A percentile compares a stretch with the other conserved stretches of the same genome.
These are phyloP conservation scores for Anguilla anguilla DNA, from an alignment of 2,797 vertebrate genomes.

Conservation along the genomic window DNA sequence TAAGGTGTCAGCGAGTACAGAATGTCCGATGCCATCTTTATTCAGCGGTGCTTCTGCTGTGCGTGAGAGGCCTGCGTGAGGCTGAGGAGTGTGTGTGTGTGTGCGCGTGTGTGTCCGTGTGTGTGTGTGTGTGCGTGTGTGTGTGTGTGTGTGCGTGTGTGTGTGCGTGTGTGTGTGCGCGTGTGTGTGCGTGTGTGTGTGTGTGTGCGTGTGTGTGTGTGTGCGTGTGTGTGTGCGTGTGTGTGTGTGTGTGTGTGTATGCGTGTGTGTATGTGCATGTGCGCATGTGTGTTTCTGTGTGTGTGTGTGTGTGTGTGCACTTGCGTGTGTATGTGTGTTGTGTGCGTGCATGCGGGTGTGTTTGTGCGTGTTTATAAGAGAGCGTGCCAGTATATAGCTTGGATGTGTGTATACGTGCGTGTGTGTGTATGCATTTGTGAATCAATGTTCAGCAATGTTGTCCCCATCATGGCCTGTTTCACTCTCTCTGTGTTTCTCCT, in stretches of 20 bases:
- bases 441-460: conserved; percentile 38
- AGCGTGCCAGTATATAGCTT: conserved; percentile 29
- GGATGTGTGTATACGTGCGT: conserved; percentile 25
- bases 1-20: conserved; percentile 43
- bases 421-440: conserved; percentile 8
- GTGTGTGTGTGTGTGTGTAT: too few relatives aligned
- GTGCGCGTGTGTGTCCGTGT: conserved; percentile 38
- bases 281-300: too few relatives aligned
- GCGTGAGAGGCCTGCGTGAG: conserved; percentile 28
- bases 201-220: neutral
- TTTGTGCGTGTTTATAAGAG: conserved; percentile 35
- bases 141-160: conserved; percentile 35
- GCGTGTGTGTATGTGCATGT: too few relatives aligned
- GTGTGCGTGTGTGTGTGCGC: neutral
- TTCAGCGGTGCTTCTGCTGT: conserved; percentile 34
- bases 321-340: neutral
- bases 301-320: conserved; percentile 25
- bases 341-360: too few relatives aligned
- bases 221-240: too few relatives aligned
- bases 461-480: conserved; percentile 70
- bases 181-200: neutral
- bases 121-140: conserved; percentile 35
- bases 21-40: conserved; percentile 42
- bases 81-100: conserved; percentile 25
- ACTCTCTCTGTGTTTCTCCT: conserved; percentile 65